Conservation (phyloP, 2,797 vertebrate species). For the Muscicapa comitata region DNA sequence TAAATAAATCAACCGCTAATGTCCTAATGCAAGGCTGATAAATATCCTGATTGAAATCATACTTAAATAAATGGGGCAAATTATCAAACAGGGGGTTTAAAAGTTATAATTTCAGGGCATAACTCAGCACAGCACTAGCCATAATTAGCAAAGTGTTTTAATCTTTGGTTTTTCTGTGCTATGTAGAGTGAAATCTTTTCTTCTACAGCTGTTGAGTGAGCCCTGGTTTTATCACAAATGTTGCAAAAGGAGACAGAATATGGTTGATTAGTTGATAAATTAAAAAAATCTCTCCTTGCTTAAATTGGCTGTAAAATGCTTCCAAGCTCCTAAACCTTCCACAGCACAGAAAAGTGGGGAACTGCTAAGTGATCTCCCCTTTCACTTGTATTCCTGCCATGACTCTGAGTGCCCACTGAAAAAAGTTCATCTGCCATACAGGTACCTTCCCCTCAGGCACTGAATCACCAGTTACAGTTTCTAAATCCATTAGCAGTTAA, state of each 20-base stretch:
- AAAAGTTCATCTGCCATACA: background rate
- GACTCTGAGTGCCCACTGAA: rapidly evolving
- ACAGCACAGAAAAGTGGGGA: background rate
- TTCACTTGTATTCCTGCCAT: background rate
- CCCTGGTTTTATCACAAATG: background rate
- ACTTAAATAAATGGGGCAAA: background rate
- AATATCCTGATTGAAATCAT: background rate
- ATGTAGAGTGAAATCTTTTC: background rate
- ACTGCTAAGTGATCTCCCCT: background rate
- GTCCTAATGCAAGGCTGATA: background rate
- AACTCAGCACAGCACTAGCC: background rate
- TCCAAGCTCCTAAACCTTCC: background rate
- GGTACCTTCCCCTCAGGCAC: background rate
- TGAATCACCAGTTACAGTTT: conserved; percentile 12
- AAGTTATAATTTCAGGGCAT: background rate
- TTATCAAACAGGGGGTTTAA: background rate
- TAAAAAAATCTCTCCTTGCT: background rate
- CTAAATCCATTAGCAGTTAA: conserved; percentile 53
- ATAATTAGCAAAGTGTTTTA: background rate
- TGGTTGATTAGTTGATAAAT: background rate
- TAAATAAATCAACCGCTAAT: conserved; percentile 39
- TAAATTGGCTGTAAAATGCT: background rate
- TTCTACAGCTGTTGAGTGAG: background rate
- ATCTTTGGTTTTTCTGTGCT: background rate
- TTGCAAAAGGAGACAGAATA: background rate